These are phyloP conservation scores for Rhaphigaster nebulosa DNA, from an alignment of 2,888 invertebrate genomes.

Conservation along the genomic window DNA sequence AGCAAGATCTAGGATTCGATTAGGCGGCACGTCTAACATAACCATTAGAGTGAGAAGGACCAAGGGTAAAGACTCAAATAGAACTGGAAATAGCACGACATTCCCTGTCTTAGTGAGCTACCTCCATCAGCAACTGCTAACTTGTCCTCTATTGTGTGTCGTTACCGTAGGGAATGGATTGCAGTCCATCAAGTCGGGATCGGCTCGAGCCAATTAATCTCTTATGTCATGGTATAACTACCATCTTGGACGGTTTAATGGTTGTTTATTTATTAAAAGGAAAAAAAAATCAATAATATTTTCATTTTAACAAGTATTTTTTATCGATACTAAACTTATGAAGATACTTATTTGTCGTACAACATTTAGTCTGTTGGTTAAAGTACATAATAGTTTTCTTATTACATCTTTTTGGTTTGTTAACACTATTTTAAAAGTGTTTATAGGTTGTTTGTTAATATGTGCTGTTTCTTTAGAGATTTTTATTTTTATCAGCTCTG, in stretches of 20 bases:
- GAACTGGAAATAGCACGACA: neutral
- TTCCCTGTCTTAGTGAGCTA: neutral
- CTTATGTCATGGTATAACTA: neutral
- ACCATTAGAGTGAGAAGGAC: neutral
- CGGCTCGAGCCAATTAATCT: neutral
- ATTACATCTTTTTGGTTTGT: too few species aligned
- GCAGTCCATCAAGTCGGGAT: neutral
- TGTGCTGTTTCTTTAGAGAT: too few species aligned
- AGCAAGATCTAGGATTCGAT: neutral
- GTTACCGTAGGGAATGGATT: neutral
- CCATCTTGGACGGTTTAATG: neutral
- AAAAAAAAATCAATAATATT: too few species aligned
- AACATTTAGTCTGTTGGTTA: too few species aligned
- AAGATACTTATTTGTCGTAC: too few species aligned
- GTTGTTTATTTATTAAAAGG: neutral
- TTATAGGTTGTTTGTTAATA: too few species aligned
- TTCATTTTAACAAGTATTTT: too few species aligned
- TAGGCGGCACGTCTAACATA: neutral
- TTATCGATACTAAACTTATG: too few species aligned
- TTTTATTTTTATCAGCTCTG: too few species aligned
- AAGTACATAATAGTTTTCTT: too few species aligned
- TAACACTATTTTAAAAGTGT: too few species aligned
- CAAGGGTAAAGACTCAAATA: neutral
- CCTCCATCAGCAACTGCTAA: neutral
- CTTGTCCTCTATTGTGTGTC: neutral